Conservation (phyloP, 2,888 invertebrate species). For the Apeira syringaria region DNA sequence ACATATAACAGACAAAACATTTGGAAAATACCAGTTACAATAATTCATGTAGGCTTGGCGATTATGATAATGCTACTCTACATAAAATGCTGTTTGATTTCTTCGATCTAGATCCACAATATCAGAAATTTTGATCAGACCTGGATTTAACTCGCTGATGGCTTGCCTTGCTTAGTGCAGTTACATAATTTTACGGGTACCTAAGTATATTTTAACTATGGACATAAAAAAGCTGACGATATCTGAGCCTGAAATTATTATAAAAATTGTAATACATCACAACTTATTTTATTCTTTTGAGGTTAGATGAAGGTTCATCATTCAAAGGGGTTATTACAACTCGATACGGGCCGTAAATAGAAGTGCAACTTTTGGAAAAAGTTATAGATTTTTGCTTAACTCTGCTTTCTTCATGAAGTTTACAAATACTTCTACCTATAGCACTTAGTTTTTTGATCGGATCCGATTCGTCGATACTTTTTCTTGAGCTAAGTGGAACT, state of each 20-base stretch:
- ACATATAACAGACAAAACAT: conserved; percentile 24
- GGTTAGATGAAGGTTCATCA: conserved; percentile 46
- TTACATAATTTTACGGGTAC: too few species aligned
- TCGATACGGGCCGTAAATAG: conserved; percentile 68
- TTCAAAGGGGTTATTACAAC: conserved; percentile 65
- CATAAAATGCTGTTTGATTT: too few species aligned
- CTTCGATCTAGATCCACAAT: too few species aligned
- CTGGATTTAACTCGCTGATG: too few species aligned
- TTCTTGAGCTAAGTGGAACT: conserved; percentile 52
- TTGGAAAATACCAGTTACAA: conserved; percentile 14
- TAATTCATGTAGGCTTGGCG: conserved; percentile 2
- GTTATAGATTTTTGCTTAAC: conserved; percentile 60
- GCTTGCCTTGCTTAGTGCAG: too few species aligned
- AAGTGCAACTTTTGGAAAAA: conserved; percentile 70
- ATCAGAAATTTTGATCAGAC: too few species aligned
- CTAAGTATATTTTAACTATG: too few species aligned
- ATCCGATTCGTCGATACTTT: conserved; percentile 52
- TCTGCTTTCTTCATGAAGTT: conserved; percentile 61
- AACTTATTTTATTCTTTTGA: conserved; percentile 43
- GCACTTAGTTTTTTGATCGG: conserved; percentile 72
- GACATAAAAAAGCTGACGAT: too few species aligned
- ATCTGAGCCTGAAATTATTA: too few species aligned
- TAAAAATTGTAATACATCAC: too few species aligned
- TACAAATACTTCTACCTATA: conserved; percentile 70
- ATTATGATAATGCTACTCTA: too few species aligned